Percentiles rank a stretch among this genome's conserved stretches.
phyloP scores from a whole-genome alignment of 30 jellyfish, hydroid and myxozoan genomes.

The Nemopilema nomurai region DNA sequence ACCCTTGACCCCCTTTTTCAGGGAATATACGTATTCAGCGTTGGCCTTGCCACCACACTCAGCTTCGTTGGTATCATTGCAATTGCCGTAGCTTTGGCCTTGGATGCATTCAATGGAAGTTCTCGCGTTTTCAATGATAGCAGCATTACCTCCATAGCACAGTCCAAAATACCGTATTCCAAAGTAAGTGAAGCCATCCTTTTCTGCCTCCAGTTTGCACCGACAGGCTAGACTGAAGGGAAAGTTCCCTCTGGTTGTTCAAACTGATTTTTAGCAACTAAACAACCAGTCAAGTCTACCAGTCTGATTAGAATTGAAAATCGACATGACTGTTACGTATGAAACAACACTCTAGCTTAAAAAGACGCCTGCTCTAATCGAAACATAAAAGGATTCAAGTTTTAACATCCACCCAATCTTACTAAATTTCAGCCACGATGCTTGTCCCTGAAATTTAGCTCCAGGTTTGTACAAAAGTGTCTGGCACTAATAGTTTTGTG shows the following conservation, averaged over 20 bases:
- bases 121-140: not conserved
- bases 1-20: conserved; percentile 25
- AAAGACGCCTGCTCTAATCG: too few species aligned
- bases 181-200: conserved; percentile 33
- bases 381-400: too few species aligned
- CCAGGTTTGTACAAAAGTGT: too few species aligned
- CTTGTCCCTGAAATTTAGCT: too few species aligned
- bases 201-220: conserved; percentile 54
- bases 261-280: not conserved
- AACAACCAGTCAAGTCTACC: too few species aligned
- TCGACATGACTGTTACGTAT: too few species aligned
- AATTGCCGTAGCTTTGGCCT: conserved; percentile 42
- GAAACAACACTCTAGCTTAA: too few species aligned
- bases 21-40: conserved; percentile 66
- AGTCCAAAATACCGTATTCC: conserved; percentile 62
- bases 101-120: conserved; percentile 60
- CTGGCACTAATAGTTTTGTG: too few species aligned
- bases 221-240: conserved; percentile 70
- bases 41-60: conserved; percentile 81
- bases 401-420: too few species aligned
- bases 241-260: too few species aligned
- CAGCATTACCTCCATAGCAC: conserved; percentile 66
- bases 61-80: conserved; percentile 57
- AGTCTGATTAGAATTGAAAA: too few species aligned
- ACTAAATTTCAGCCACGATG: too few species aligned